Base-by-base conservation (phyloP, 2,797 vertebrate genomes). In the Corythornis leucogaster region DNA sequence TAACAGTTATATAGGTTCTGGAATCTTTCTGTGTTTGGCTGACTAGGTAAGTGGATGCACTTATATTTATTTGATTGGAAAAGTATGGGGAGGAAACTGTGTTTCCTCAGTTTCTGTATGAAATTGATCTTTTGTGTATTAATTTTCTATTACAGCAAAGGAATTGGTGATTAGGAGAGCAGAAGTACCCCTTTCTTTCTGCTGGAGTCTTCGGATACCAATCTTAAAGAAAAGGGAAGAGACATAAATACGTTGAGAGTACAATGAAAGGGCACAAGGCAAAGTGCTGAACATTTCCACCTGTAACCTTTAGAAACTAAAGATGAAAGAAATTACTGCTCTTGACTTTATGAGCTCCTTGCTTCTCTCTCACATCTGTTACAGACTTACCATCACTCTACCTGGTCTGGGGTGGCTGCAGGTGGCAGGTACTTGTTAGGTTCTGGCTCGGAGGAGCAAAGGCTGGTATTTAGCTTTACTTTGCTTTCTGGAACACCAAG, bases 21-120 rank as follows among this genome's bases (percentile, higher is more conserved):
- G 87, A 93, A 90, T 92, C 85, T 94, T 95, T 90, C 79, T 85
- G 88, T 94, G 81, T 90, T 96, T 91, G 91, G 81, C 76, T 94
- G 89, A 92, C 80, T 82, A 96, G 92, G 95, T 96, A 96, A 95
- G 90, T 96, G 93, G 59, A 95, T 77, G 67, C 69, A 86, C 28
- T 96, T 86, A 87, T 43, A 76, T 85, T 86, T 93, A 93, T 94
- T 93, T 92, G 89, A 94, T 90, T 93, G 85, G 74, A 96, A 93
- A 95, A 92, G 54, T 85, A 83, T 67, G 74, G 76, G 66, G 40
- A 80, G 66, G 68, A 93, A 96, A 87, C 82, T 67, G 15, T 25
- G 35, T 57, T 43, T 82, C 55, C 79, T 54, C 51, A 67, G 15
- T 73, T 90, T 93, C 81, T 78, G 48, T 57, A 78, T 30, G 35